Evolutionary conservation across 2,888 invertebrate genomes (phyloP).

Genomic region (Caenorhabditis angaria): DNA sequence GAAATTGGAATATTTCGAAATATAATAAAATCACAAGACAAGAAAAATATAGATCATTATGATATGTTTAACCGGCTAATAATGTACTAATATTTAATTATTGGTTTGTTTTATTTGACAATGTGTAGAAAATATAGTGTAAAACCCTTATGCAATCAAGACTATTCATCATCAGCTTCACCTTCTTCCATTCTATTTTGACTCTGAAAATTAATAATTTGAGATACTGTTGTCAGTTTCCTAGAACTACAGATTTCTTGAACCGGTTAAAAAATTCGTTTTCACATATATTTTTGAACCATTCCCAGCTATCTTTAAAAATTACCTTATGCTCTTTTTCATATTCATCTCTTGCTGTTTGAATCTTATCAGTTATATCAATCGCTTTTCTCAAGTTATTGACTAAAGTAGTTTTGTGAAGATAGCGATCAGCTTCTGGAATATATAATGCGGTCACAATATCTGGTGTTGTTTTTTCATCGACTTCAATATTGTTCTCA

Average conservation of each 20-base stretch:
- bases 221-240: neutral
- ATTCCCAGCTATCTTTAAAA: slow-evolving; percentile 10
- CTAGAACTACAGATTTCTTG: no score
- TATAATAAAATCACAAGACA: neutral
- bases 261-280: no score
- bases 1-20: neutral
- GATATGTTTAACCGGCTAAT: slow-evolving; percentile 39
- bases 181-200: slow-evolving; percentile 27
- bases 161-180: slow-evolving; percentile 10
- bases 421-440: slow-evolving; percentile 26
- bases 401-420: slow-evolving; percentile 40
- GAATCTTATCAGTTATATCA: slow-evolving; percentile 46
- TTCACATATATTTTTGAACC: no score
- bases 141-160: neutral
- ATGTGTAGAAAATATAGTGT: neutral
- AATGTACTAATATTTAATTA: neutral
- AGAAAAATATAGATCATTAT: slow-evolving; percentile 28
- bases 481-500: slow-evolving; percentile 17
- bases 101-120: neutral
- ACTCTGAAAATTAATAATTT: slow-evolving; percentile 22
- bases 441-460: slow-evolving; percentile 33
- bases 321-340: slow-evolving; percentile 36
- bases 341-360: slow-evolving; percentile 39
- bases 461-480: slow-evolving; percentile 38
- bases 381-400: slow-evolving; percentile 40